phyloP scores from a whole-genome alignment of 2,888 invertebrate genomes.

The Habrosyne pyritoides region DNA sequence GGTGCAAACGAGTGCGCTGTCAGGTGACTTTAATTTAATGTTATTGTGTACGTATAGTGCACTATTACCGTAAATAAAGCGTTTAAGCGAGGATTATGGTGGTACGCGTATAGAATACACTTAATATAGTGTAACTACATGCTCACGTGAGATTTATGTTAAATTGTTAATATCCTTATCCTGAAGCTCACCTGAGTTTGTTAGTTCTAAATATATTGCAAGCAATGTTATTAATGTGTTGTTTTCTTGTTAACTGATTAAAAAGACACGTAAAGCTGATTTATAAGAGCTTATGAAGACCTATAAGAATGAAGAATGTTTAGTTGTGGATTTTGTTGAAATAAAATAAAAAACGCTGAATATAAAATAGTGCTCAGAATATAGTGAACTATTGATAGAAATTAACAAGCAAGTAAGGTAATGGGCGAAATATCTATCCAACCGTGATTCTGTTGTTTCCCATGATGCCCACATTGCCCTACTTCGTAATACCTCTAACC shows the following conservation, averaged over 20 bases:
- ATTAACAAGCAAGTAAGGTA: no score
- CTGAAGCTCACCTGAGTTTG: not conserved
- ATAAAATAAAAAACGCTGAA: no score
- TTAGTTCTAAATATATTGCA: not conserved
- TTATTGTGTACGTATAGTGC: conserved; percentile 12
- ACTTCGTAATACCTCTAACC: conserved; percentile 11
- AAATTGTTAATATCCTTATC: not conserved
- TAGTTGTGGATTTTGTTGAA: no score
- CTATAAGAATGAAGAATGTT: no score
- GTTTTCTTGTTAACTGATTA: not conserved
- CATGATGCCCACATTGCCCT: not conserved
- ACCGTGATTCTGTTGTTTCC: not conserved
- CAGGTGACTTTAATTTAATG: conserved; percentile 11
- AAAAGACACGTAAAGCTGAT: no score
- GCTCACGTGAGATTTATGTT: not conserved
- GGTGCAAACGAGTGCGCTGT: conserved; percentile 11
- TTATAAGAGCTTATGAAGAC: no score
- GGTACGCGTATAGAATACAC: not conserved
- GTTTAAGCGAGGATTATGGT: not conserved
- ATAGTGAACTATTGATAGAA: no score
- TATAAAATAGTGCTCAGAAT: not conserved
- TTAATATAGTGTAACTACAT: not conserved
- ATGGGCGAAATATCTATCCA: not conserved
- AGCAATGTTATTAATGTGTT: not conserved
- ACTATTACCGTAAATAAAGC: not conserved